phyloP scores from a whole-genome alignment of 2,797 vertebrate species.

The Xenops minutus region DNA sequence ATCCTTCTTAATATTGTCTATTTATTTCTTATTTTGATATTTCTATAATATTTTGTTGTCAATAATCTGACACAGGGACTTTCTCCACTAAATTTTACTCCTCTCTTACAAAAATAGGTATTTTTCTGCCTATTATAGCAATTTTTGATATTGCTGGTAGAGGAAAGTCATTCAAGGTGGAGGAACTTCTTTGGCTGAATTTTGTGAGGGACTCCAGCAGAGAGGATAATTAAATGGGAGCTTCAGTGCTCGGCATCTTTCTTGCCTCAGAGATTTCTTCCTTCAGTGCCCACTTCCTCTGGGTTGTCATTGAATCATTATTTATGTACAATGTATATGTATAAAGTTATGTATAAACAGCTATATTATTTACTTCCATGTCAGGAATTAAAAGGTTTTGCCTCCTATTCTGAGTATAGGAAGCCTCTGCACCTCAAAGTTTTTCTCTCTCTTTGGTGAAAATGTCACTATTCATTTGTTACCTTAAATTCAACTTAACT shows the following conservation, averaged over 20 bases:
- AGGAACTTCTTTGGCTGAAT: not conserved
- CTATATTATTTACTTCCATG: not conserved
- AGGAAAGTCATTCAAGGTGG: not conserved
- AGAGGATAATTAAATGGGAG: not conserved
- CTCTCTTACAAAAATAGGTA: not conserved
- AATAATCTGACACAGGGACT: not conserved
- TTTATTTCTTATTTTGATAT: not conserved
- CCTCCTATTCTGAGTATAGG: not conserved
- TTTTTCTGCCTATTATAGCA: not conserved
- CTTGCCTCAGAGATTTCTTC: not conserved
- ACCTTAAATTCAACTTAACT: conserved; percentile 7
- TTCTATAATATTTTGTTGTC: not conserved
- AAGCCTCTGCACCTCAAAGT: not conserved
- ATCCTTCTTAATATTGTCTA: not conserved
- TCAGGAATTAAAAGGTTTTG: not conserved
- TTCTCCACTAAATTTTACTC: not conserved
- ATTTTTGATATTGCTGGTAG: not conserved
- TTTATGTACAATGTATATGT: not conserved
- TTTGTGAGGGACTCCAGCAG: not conserved
- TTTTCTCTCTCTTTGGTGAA: not conserved
- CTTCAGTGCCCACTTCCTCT: not conserved
- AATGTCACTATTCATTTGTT: not conserved
- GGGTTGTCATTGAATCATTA: not conserved
- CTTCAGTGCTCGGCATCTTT: not conserved
- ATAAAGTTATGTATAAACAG: not conserved